Percentiles rank a stretch among this genome's conserved stretches.
Conservation (phyloP, 2,797 vertebrate genomes). For the Numenius phaeopus region DNA sequence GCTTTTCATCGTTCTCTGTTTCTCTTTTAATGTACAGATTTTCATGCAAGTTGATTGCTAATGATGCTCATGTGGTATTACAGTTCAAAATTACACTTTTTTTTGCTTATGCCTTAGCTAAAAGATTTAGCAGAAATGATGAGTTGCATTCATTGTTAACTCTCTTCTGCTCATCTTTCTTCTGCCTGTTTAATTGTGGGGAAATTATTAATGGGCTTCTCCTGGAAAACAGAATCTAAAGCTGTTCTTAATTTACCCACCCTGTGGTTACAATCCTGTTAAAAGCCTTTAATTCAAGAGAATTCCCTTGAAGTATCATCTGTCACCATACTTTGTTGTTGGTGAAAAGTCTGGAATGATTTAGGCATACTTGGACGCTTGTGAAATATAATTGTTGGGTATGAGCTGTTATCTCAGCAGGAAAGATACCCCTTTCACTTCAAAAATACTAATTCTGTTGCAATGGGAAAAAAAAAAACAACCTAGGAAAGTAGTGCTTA, state of each 20-base stretch:
- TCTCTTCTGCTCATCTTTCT: background rate
- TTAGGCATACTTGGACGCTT: background rate
- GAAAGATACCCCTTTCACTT: background rate
- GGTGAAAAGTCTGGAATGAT: background rate
- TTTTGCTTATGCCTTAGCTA: background rate
- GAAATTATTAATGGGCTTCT: background rate
- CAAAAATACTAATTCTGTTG: background rate
- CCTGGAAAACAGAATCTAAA: background rate
- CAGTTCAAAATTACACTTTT: background rate
- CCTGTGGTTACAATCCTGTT: background rate
- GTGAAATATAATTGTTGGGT: background rate
- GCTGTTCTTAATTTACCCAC: background rate
- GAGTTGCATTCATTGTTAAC: background rate
- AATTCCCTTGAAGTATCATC: background rate
- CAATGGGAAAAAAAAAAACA: rapidly evolving
- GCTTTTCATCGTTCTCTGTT: background rate
- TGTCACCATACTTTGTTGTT: background rate
- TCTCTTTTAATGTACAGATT: background rate
- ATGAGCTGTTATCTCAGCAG: background rate
- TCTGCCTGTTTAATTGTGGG: background rate
- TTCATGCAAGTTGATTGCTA: background rate
- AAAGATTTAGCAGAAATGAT: background rate
- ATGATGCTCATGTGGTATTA: background rate
- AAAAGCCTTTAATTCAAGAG: background rate
- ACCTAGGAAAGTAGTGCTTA: background rate